Evolutionary conservation across 1,140 invertebrate species (phyloP).

Genomic region (Bombus huntii): DNA sequence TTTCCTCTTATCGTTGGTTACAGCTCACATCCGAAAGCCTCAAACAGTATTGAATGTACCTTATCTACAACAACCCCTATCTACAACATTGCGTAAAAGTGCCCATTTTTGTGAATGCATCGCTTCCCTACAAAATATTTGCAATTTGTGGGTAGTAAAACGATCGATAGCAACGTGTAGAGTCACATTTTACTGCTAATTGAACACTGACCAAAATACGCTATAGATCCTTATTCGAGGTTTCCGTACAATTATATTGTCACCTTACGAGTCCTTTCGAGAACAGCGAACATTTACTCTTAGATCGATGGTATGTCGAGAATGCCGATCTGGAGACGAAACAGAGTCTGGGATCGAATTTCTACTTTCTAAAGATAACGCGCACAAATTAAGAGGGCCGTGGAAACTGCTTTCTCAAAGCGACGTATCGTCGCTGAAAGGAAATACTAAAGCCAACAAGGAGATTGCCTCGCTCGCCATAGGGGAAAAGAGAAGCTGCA

Average conservation of each 20-base stretch:
- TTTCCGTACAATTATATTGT: neutral
- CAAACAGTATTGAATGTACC: no score
- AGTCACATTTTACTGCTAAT: no score
- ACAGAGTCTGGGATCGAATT: neutral
- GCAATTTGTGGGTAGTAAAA: no score
- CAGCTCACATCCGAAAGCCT: no score
- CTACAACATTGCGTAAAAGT: no score
- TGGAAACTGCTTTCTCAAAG: constrained; percentile 1
- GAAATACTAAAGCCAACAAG: constrained; percentile 13
- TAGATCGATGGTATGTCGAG: neutral
- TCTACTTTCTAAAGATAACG: neutral
- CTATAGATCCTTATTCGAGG: neutral
- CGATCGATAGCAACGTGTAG: no score
- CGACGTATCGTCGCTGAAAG: neutral
- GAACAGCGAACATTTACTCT: neutral
- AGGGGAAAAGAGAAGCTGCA: no score
- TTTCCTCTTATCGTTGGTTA: no score
- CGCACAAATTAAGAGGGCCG: constrained; percentile 3
- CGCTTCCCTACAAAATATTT: no score
- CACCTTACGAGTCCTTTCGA: neutral
- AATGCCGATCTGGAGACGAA: neutral
- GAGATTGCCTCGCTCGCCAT: neutral
- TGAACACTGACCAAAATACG: no score
- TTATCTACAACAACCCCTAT: no score
- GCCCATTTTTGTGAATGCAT: no score